Evolutionary conservation across 1,140 invertebrate genomes (phyloP).

Genomic region (Saccostrea echinata): DNA sequence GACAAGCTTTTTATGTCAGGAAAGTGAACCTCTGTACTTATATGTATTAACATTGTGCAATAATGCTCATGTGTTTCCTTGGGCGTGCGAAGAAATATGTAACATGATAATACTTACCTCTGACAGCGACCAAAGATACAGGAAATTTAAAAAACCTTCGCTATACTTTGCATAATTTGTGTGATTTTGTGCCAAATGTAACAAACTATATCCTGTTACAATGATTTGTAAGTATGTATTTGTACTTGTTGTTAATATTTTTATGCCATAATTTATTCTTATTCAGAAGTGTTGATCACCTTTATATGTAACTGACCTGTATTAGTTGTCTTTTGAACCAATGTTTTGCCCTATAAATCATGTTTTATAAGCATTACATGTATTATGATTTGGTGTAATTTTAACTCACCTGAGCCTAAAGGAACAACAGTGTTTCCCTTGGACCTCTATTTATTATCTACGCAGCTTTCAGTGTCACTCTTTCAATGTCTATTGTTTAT

Average conservation of each 20-base stretch:
- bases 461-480: too few relatives aligned
- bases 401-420: too few relatives aligned
- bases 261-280: neutral
- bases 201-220: neutral
- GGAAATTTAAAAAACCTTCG: neutral
- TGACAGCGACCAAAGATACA: neutral
- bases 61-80: neutral
- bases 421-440: too few relatives aligned
- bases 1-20: too few relatives aligned
- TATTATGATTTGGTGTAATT: too few relatives aligned
- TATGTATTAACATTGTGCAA: neutral
- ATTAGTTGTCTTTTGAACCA: neutral
- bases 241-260: neutral
- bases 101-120: neutral
- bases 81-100: neutral
- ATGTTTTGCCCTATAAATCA: neutral
- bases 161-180: neutral
- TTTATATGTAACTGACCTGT: neutral
- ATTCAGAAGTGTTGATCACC: neutral
- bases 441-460: too few relatives aligned
- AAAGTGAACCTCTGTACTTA: neutral
- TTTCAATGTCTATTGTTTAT: neutral
- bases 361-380: too few relatives aligned
- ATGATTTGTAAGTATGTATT: neutral
- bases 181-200: conserved; percentile 16